Conservation (phyloP, 2,888 invertebrate genomes). For the Plebejus argus region DNA sequence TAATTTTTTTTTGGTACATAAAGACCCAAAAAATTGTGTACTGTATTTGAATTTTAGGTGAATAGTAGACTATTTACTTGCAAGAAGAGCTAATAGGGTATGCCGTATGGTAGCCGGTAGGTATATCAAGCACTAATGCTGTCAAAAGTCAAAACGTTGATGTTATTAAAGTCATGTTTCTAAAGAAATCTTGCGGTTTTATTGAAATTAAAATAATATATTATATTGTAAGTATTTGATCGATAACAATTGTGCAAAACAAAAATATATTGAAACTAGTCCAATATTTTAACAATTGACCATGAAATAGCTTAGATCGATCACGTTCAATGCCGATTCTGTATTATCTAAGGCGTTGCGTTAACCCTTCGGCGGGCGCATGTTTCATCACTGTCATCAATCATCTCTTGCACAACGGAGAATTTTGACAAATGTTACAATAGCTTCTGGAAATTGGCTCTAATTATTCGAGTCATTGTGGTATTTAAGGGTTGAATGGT, state of each 20-base stretch:
- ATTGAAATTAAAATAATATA: background rate
- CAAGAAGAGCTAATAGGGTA: too few relatives aligned
- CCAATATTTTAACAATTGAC: slow-evolving; percentile 7
- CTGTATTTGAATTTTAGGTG: background rate
- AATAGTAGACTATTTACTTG: background rate
- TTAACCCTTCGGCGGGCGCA: slow-evolving; percentile 2
- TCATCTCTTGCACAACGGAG: slow-evolving; percentile 68
- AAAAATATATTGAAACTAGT: background rate
- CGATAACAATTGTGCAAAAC: slow-evolving; percentile 1
- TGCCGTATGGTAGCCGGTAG: too few relatives aligned
- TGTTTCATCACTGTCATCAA: slow-evolving; percentile 55
- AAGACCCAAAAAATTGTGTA: too few relatives aligned
- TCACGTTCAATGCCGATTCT: slow-evolving; percentile 55
- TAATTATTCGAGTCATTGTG: slow-evolving; percentile 56
- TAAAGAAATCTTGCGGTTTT: background rate
- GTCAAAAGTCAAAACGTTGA: background rate
- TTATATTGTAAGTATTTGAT: background rate
- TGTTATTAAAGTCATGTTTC: background rate
- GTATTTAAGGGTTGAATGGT: slow-evolving; percentile 10
- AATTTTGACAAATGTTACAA: slow-evolving; percentile 64
- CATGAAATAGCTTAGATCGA: slow-evolving; percentile 33
- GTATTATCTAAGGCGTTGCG: slow-evolving; percentile 48
- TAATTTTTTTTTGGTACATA: background rate
- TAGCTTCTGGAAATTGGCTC: slow-evolving; percentile 68
- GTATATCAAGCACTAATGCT: background rate